phyloP scores from a whole-genome alignment of 2,113 vertebrate species.

The Larimichthys crocea region DNA sequence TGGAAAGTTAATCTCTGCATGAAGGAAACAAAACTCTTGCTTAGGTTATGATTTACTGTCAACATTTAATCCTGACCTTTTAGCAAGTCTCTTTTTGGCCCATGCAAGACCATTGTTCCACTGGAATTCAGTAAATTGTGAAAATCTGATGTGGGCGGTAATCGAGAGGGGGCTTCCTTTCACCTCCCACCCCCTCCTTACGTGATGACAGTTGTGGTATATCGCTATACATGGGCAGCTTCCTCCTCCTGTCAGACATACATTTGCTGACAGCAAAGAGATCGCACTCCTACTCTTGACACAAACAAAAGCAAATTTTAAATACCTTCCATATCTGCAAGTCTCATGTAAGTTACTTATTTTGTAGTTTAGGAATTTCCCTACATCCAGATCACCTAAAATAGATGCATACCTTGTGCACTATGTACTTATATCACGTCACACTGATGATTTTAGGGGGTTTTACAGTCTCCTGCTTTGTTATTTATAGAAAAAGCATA shows the following conservation, averaged over 20 bases:
- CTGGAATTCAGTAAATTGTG: not conserved
- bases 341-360: not conserved
- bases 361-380: conserved; percentile 38
- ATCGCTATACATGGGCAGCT: not conserved
- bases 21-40: not conserved
- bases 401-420: not conserved
- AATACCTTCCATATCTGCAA: not conserved
- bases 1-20: not conserved
- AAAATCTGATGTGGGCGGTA: not conserved
- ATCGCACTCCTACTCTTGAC: not conserved
- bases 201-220: conserved; percentile 3
- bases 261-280: not conserved
- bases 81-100: not conserved
- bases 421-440: not conserved
- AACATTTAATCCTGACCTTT: not conserved
- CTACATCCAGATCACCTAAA: not conserved
- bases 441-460: not conserved
- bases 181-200: not conserved
- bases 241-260: conserved; percentile 16
- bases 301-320: not conserved
- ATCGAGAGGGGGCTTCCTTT: conserved; percentile 35
- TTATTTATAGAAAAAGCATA: not conserved
- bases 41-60: not conserved
- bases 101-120: not conserved
- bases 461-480: not conserved